Base-by-base conservation (phyloP, 2,888 invertebrate genomes). In the Drosophila cognata region DNA sequence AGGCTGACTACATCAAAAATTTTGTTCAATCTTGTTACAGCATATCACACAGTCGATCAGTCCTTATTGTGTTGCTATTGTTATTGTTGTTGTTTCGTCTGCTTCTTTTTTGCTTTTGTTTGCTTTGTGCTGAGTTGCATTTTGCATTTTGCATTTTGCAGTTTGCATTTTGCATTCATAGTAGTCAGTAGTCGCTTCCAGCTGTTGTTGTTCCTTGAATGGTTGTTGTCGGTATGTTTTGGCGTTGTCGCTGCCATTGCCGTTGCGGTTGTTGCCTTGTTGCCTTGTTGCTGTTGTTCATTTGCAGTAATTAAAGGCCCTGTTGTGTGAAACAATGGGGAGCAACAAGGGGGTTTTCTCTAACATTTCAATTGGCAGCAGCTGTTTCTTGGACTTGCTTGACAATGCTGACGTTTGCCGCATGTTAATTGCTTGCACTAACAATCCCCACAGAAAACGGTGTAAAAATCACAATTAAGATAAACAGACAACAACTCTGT, bases 341-440 rank as follows among this genome's bases (percentile, higher is more conserved):
- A 0, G 52, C 43, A 21, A 43, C 43, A 11, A 6, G 43, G 11
- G 21, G 43, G 43, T 6, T 21, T 11, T 43, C 2, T 43, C 43
- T 4, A 25, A 25, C 25, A 46, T 7, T 36, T 10, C 11, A 43
- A 33, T 18, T 60, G 59, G 36, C 51, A 50, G 35, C 65, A 52
- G 66, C 51, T 63, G 52, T 16, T 21, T 10, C 21, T 29, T 43
- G 28, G 16, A n/a, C 25, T 25, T 2, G 48, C 13, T 18, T 18
- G 11, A 6, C 21, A 21, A 48, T 46, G 46, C 6, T 21, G 13
- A 7, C 13, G 10, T n/a, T 28, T 55, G 62, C 10, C 18, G 50
- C 60, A 61, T 61, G 48, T 65, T 69, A 62, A 77, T 69, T 79
- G 77, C 79, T 79, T 77, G 77, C 16, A 4, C 51, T 16, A 28